phyloP scores from a whole-genome alignment of 2,113 vertebrate species.

The Tetraodon nigroviridis region DNA sequence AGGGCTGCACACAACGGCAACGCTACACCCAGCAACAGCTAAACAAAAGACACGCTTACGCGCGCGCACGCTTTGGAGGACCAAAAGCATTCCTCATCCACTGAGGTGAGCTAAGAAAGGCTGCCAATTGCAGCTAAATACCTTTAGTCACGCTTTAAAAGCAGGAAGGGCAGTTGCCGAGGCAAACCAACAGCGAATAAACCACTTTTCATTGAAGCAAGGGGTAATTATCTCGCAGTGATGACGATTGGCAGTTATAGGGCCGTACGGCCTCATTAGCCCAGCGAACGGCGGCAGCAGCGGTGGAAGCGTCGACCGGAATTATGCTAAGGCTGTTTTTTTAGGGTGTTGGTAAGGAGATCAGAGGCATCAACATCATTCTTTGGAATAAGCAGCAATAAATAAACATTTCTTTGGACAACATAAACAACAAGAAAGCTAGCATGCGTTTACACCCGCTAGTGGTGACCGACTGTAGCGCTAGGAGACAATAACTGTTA shows the following conservation, averaged over 20 bases:
- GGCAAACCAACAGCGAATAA: conserved; percentile 49
- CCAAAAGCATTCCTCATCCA: conserved; percentile 10
- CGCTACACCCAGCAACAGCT: conserved; percentile 29
- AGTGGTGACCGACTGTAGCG: no score
- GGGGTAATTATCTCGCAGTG: conserved; percentile 56
- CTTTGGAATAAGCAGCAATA: neutral
- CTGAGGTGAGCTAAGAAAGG: conserved; percentile 14
- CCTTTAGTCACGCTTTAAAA: conserved; percentile 58
- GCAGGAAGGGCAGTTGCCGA: conserved; percentile 48
- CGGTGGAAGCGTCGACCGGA: neutral
- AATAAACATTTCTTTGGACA: no score
- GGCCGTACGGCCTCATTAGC: conserved; percentile 47
- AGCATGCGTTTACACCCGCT: no score
- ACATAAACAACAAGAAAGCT: no score
- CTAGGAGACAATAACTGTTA: no score
- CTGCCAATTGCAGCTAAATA: conserved; percentile 7
- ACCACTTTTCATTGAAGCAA: conserved; percentile 58
- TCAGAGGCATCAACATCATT: neutral
- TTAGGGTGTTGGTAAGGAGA: no score
- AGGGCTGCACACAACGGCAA: no score
- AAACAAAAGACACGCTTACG: conserved; percentile 22
- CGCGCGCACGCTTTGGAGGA: conserved; percentile 7
- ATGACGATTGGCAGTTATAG: conserved; percentile 53
- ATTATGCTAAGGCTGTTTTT: no score
- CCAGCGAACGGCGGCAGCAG: conserved; percentile 23